Conservation (phyloP, 2,113 vertebrate species). For the Ellobius talpinus region DNA sequence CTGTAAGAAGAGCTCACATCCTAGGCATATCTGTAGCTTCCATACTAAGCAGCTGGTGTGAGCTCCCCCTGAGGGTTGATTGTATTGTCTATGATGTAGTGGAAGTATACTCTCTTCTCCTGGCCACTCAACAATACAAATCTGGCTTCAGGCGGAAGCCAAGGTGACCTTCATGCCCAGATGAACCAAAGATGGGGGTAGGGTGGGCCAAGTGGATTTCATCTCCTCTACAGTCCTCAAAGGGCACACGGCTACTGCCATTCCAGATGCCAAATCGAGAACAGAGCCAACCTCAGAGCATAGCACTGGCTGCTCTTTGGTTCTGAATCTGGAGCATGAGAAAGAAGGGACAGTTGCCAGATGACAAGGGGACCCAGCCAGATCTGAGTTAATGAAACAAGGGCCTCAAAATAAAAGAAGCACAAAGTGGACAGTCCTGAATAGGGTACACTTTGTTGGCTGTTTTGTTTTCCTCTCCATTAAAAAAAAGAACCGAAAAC, state of each 20-base stretch:
- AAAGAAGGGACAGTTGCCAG: conserved; percentile 52
- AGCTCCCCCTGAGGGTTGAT: neutral
- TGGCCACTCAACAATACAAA: conserved; percentile 30
- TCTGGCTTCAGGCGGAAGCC: conserved; percentile 58
- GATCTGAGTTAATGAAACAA: conserved; percentile 31
- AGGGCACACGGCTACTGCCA: conserved; percentile 47
- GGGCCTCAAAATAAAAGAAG: neutral
- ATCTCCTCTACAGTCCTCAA: conserved; percentile 49
- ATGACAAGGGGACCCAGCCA: conserved; percentile 35
- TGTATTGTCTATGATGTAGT: neutral
- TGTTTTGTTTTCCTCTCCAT: conserved; percentile 4
- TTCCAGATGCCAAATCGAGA: conserved; percentile 57
- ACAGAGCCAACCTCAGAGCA: conserved; percentile 62
- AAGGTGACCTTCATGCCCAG: conserved; percentile 65
- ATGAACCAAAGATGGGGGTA: conserved; percentile 61
- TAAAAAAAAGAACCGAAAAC: neutral
- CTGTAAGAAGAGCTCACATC: neutral
- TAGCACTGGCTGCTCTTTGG: conserved; percentile 53
- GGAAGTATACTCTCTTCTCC: neutral
- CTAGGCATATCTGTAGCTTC: neutral
- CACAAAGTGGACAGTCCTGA: neutral
- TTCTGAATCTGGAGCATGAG: conserved; percentile 41
- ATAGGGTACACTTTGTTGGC: neutral
- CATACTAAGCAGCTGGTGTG: neutral
- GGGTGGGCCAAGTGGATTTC: conserved; percentile 17